phyloP scores from a whole-genome alignment of 2,113 vertebrate genomes.

The Caranx melampygus region DNA sequence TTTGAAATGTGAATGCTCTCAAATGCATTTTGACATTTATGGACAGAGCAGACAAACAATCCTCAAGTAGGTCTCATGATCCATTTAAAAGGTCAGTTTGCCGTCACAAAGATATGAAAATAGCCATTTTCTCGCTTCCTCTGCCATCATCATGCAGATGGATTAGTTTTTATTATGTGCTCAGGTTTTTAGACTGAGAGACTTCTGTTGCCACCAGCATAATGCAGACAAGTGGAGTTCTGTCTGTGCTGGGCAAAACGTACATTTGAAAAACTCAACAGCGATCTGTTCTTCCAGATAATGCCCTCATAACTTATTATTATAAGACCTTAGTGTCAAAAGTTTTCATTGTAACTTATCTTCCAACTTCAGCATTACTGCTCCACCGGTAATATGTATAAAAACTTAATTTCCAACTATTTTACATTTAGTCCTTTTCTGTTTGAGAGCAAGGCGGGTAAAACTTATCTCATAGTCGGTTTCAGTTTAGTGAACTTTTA shows the following conservation, averaged over 20 bases:
- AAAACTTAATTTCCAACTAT: too few species aligned
- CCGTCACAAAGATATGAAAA: neutral
- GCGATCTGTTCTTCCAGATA: neutral
- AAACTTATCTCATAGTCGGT: too few species aligned
- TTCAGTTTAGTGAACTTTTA: too few species aligned
- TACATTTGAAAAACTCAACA: neutral
- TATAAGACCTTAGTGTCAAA: neutral
- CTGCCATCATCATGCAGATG: neutral
- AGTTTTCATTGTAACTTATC: neutral
- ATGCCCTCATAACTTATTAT: neutral
- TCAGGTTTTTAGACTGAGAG: neutral
- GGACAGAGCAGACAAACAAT: neutral
- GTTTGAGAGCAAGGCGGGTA: too few species aligned
- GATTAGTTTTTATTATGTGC: neutral
- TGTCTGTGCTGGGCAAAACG: neutral
- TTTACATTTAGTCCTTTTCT: too few species aligned
- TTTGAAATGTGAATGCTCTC: neutral
- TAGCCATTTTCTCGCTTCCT: neutral
- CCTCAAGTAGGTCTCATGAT: neutral
- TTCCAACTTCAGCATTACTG: too few species aligned
- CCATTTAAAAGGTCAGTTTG: neutral
- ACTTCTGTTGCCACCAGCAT: neutral
- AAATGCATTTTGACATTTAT: constrained; percentile 5
- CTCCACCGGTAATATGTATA: too few species aligned
- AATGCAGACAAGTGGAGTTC: neutral